These are phyloP conservation scores for Rhodinocichla rosea DNA, from an alignment of 2,113 vertebrate species.

Conservation along the genomic window DNA sequence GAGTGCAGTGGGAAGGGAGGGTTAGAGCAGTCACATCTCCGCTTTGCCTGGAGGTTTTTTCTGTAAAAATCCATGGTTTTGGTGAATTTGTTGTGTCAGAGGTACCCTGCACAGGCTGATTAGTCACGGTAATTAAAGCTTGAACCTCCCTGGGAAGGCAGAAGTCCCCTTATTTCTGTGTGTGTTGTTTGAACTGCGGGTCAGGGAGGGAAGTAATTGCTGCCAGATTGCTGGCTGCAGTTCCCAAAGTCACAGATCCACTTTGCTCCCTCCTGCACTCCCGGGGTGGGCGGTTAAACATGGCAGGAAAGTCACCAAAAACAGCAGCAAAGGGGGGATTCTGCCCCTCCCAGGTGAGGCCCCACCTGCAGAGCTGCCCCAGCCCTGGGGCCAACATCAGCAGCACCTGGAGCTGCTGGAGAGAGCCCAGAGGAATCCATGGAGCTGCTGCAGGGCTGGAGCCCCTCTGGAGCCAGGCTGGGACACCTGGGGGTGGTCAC, in stretches of 20 bases:
- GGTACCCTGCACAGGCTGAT: neutral
- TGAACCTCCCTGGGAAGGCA: neutral
- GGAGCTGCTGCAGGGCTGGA: neutral
- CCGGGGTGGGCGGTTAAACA: accelerated
- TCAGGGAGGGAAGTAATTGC: neutral
- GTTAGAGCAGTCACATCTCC: too few relatives aligned
- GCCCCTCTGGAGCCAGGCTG: neutral
- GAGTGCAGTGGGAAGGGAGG: neutral
- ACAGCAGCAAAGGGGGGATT: neutral
- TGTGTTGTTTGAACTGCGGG: neutral
- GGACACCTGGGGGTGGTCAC: neutral
- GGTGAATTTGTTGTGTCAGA: neutral
- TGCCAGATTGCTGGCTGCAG: neutral
- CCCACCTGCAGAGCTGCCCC: neutral
- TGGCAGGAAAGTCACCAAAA: too few relatives aligned
- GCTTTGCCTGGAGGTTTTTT: neutral
- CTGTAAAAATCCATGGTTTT: neutral
- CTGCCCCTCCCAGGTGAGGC: neutral
- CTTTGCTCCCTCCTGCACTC: accelerated
- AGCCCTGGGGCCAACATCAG: neutral
- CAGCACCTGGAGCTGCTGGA: neutral
- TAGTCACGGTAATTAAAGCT: neutral
- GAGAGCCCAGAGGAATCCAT: too few relatives aligned
- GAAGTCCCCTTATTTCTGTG: accelerated
- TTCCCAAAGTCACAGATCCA: accelerated